Evolutionary conservation across 1,140 invertebrate species (phyloP), one percentile per base, ranked within the genome.

Genomic region (Anastrepha ludens): DNA sequence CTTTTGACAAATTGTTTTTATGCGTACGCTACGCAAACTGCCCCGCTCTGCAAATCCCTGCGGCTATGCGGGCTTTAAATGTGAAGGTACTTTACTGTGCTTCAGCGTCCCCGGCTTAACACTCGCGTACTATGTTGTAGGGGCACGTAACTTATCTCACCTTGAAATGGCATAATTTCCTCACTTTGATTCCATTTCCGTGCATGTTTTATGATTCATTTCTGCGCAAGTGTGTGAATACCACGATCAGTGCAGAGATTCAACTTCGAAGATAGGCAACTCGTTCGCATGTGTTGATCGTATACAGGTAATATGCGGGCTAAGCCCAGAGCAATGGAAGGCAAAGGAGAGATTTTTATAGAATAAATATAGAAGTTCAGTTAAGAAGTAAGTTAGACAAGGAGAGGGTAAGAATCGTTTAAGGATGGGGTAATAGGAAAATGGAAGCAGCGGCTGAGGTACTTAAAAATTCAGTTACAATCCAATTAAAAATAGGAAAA

Each of bases 1-100:
- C 87, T 67, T 88, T 88, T 88, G 81, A 88, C 87, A 88, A 88
- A 88, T 86, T 88, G 85, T 64, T 88, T 88, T 88, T 81, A 81
- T 87, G 64, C 59, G 85, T 86, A 62, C 55, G 55, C 58, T 86
- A 62, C 55, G 55, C 58, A 86, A 86, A 60, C 20, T 17, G 20
- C 85, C 50, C 29, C 29, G 59, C 17, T n/a, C 44, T 58, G 55
- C 13, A 5, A 74, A 74, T 13, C 2, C 67, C 41, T 85, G 20
- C 39, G 60, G 59, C 55, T 13, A 64, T 29, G 60, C 41, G 7
- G 15, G 50, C 3, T 15, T 41, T 7, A 29, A n/a, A 39, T 55
- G n/a, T 39, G 50, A n/a, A 5, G 20, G 50, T 11, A 29, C 29
- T 65, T 39, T 6, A 17, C 64, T 20, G 64, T 6, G 8, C 8